A percentile compares a stretch with the other conserved stretches of the same genome.
Evolutionary conservation across 2,797 vertebrate species (phyloP).

Genomic region (Ictinia mississippiensis): DNA sequence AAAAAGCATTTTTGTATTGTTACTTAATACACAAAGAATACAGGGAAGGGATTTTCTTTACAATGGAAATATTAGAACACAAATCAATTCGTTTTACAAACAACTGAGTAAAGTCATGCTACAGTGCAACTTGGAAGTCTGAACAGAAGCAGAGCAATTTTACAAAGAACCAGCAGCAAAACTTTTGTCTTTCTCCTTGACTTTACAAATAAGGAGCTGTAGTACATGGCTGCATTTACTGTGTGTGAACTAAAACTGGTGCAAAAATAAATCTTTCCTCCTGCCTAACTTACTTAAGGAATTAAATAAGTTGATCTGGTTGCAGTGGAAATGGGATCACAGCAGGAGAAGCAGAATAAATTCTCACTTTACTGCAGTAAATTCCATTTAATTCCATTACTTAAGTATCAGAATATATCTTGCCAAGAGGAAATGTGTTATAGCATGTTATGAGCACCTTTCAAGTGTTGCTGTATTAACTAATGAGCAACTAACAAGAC

Average conservation of each 20-base stretch:
- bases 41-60: constrained; percentile 62
- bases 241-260: neutral
- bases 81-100: constrained; percentile 40
- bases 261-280: neutral
- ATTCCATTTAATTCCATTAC: neutral
- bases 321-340: neutral
- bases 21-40: constrained; percentile 65
- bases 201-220: constrained; percentile 60
- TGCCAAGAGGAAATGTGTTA: neutral
- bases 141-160: constrained; percentile 53
- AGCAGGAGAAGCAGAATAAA: neutral
- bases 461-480: neutral
- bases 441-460: constrained; percentile 18
- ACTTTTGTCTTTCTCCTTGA: constrained; percentile 23
- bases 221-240: neutral
- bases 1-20: constrained; percentile 63
- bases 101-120: constrained; percentile 70
- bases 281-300: neutral
- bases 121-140: constrained; percentile 32
- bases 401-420: neutral
- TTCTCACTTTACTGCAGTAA: neutral
- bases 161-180: constrained; percentile 9
- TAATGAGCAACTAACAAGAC: constrained; percentile 10
- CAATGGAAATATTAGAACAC: constrained; percentile 60
- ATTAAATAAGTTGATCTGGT: neutral